Base-by-base conservation (phyloP, 1,140 invertebrate genomes). In the Heterodera schachtii region DNA sequence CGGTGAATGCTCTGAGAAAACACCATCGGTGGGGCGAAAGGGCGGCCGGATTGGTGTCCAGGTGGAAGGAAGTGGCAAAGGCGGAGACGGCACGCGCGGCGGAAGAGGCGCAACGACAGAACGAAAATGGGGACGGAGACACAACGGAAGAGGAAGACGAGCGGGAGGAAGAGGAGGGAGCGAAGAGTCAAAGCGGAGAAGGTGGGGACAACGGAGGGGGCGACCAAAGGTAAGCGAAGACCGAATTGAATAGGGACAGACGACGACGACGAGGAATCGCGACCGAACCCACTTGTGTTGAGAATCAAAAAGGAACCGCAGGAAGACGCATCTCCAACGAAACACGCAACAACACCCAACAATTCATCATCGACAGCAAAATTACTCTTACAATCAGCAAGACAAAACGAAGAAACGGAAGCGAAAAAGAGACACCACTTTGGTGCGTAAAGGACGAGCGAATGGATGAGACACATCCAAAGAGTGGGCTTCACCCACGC, bases 41-140 rank as follows among this genome's bases (percentile, higher is more conserved):
- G 11, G 76, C 64, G 21, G 43, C 31, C n/a, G 44, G 43, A 8
- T 47, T 78, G 31, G 76, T 78, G 66, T 13, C 76, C 11, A 43
- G 64, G 3, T 78, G 76, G 76, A 78, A 78, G 31, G 76, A 78
- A 16, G 70, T 78, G 31, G 76, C 76, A 5, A 44, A 70, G 19
- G 76, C 60, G 3, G 76, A 78, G 46, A 78, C 76, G 31, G 76
- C 76, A 64, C 41, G 64, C 3, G 76, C 11, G 41, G 74, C 41
- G n/a, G 57, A 78, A 47, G 47, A 64, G 41, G 70, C 66, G 5
- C 64, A 78, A 44, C 64, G 70, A 31, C 21, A 46, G 9, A 47
- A 46, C 43, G 44, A n/a, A 11, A 78, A 47, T 69, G 64, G 11
- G 57, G 43, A 66, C 44, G 64, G 11, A 16, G 43, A 66, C 66